phyloP scores from a whole-genome alignment of 1,140 invertebrate genomes.

The Theocolax elegans region DNA sequence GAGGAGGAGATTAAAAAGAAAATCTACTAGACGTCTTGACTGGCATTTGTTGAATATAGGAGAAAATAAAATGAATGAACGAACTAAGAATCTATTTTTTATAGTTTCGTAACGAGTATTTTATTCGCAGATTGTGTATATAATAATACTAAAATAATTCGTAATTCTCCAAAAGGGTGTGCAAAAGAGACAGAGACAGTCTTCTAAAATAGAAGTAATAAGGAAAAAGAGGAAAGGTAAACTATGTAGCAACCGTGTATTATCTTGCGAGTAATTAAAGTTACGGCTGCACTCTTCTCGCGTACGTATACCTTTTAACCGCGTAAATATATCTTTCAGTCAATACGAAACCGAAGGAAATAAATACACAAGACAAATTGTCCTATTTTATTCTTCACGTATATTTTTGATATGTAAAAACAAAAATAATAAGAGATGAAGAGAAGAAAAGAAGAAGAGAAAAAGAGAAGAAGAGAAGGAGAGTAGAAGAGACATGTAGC shows the following conservation, averaged over 20 bases:
- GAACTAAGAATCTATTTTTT: slow-evolving; percentile 31
- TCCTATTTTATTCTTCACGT: slow-evolving; percentile 25
- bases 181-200: not conserved
- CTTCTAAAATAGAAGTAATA: too few relatives aligned
- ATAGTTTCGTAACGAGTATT: slow-evolving; percentile 30
- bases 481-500: too few relatives aligned
- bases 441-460: slow-evolving; percentile 8
- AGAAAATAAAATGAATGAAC: too few relatives aligned
- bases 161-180: not conserved
- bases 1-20: slow-evolving; percentile 11
- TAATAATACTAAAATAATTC: not conserved
- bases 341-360: slow-evolving; percentile 4
- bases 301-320: slow-evolving; percentile 12
- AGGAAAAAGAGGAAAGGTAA: too few relatives aligned
- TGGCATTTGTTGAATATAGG: slow-evolving; percentile 23
- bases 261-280: slow-evolving; percentile 1
- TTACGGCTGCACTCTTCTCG: slow-evolving; percentile 4
- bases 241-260: not conserved
- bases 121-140: slow-evolving; percentile 3
- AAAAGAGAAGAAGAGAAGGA: slow-evolving; percentile 3
- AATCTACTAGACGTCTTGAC: slow-evolving; percentile 22
- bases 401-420: slow-evolving; percentile 36
- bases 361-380: slow-evolving; percentile 12
- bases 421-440: not conserved
- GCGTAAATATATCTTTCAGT: slow-evolving; percentile 12